Evolutionary conservation across 2,113 vertebrate species (phyloP).

Genomic region (Neolamprologus kungweensis): DNA sequence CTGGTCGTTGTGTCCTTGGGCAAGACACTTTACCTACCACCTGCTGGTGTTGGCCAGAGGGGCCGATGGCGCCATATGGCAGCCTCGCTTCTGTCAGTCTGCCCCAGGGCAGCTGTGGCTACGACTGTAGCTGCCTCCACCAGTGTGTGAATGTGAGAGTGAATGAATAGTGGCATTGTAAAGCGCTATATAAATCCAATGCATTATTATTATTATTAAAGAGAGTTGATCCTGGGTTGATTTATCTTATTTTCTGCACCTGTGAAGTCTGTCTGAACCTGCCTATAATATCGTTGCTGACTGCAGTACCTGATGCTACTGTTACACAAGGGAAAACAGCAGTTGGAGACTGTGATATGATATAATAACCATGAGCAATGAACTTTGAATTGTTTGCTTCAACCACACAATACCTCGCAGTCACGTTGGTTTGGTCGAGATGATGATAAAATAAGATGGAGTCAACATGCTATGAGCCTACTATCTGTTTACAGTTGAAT

Average conservation of each 20-base stretch:
- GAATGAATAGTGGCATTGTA: fast-evolving
- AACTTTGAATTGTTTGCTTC: not conserved
- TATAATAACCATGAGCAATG: too few species aligned
- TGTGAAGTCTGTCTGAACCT: not conserved
- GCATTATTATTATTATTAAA: not conserved
- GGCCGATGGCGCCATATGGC: too few species aligned
- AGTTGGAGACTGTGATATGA: not conserved
- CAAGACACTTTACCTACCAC: fast-evolving
- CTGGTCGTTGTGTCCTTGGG: too few species aligned
- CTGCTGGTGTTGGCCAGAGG: too few species aligned
- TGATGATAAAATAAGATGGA: not conserved
- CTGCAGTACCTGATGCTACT: not conserved
- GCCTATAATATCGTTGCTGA: fast-evolving
- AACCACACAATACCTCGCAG: fast-evolving
- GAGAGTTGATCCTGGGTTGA: not conserved
- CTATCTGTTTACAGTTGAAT: not conserved
- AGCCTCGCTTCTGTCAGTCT: too few species aligned
- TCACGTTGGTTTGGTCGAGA: fast-evolving
- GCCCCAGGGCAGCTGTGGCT: too few species aligned
- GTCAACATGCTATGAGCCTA: not conserved
- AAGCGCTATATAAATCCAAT: too few species aligned
- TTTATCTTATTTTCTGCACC: not conserved
- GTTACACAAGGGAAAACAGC: fast-evolving
- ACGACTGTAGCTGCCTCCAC: too few species aligned
- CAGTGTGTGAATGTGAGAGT: too few species aligned